Percentiles rank a stretch among this genome's conserved stretches.
phyloP scores from a whole-genome alignment of 2,797 vertebrate genomes.

The Merluccius polli region DNA sequence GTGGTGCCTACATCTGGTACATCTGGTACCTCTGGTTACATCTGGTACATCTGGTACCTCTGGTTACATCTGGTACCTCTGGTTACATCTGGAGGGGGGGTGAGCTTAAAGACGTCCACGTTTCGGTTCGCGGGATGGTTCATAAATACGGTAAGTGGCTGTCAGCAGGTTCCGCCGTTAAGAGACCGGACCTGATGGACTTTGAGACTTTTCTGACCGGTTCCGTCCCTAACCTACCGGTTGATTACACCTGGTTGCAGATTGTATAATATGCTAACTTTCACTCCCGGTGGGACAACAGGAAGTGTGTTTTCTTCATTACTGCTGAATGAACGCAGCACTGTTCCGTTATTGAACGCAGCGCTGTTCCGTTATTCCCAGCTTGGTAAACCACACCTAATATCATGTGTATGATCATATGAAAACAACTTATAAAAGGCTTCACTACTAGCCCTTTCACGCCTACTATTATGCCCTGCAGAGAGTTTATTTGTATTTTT shows the following conservation, averaged over 20 bases:
- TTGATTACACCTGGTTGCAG: background rate
- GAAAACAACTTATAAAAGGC: background rate
- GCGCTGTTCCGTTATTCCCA: background rate
- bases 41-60: no score
- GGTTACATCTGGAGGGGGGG: no score
- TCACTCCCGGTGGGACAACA: slow-evolving; percentile 28
- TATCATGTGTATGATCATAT: no score
- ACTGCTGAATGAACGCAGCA: background rate
- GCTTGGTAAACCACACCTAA: no score
- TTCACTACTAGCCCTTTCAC: no score
- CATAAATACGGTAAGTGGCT: slow-evolving; percentile 75
- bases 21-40: no score
- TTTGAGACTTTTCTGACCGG: no score
- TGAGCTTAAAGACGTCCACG: background rate
- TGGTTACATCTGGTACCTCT: no score
- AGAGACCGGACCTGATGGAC: no score
- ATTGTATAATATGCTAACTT: background rate
- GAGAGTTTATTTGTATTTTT: background rate
- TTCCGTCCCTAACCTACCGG: background rate
- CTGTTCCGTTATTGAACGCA: background rate
- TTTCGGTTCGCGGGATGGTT: slow-evolving; percentile 54
- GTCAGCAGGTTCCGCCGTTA: slow-evolving; percentile 11
- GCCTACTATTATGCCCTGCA: background rate
- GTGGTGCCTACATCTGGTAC: no score
- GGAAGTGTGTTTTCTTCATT: slow-evolving; percentile 26